These are phyloP conservation scores for Rhinoraja longicauda DNA, from an alignment of 2,797 vertebrate genomes.

Conservation along the genomic window DNA sequence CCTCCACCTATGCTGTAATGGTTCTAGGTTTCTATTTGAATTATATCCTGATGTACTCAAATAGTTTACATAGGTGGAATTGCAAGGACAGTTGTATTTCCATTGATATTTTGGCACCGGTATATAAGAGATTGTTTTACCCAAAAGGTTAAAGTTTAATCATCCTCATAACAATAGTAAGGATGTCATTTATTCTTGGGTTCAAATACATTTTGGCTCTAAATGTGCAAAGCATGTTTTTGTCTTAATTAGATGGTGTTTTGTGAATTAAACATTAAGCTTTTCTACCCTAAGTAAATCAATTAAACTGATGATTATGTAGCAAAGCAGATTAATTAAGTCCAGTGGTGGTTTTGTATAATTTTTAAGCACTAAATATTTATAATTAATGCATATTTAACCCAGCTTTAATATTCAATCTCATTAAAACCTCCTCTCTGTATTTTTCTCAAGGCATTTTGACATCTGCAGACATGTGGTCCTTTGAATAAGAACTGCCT, in stretches of 20 bases:
- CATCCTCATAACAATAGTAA: neutral
- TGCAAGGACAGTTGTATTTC: neutral
- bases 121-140: neutral
- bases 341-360: neutral
- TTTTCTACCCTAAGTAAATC: conserved; percentile 9
- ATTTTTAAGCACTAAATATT: conserved; percentile 18
- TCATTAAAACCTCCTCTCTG: neutral
- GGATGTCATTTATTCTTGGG: neutral
- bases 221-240: neutral
- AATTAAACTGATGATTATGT: conserved; percentile 28
- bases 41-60: neutral
- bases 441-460: neutral
- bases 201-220: neutral
- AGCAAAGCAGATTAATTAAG: neutral
- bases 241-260: neutral
- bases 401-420: neutral
- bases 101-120: neutral
- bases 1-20: neutral
- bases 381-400: neutral
- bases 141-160: neutral
- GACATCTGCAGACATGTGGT: neutral
- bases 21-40: neutral
- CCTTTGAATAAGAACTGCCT: neutral
- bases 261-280: neutral
- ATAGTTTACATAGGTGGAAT: neutral